Percentiles rank a stretch among this genome's conserved stretches.
These are phyloP conservation scores for Stratiomys singularior DNA, from an alignment of 2,888 invertebrate species.

Conservation along the genomic window DNA sequence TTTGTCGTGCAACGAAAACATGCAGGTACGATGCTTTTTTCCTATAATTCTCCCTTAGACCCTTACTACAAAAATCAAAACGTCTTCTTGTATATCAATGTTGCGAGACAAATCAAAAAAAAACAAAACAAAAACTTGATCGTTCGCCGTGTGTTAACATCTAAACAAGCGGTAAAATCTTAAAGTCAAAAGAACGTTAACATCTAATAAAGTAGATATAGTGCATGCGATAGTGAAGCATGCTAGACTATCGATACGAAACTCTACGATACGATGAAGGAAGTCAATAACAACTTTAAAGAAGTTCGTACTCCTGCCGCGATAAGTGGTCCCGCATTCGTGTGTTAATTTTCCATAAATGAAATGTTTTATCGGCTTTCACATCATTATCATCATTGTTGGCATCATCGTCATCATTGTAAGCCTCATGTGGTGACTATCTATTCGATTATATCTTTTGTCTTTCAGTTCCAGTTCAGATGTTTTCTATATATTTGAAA, in stretches of 20 bases:
- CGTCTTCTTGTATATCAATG: too few relatives aligned
- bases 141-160: not conserved
- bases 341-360: conserved; percentile 28
- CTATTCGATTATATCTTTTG: conserved; percentile 30
- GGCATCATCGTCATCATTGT: conserved; percentile 11
- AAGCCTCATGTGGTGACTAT: conserved; percentile 24
- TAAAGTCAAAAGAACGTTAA: not conserved
- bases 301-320: conserved; percentile 21
- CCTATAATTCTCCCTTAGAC: too few relatives aligned
- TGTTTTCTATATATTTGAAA: conserved; percentile 17
- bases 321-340: conserved; percentile 44
- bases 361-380: conserved; percentile 43
- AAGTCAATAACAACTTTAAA: conserved; percentile 25
- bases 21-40: too few relatives aligned
- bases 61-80: too few relatives aligned
- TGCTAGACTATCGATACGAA: not conserved
- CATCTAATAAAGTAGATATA: conserved; percentile 14
- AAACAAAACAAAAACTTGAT: not conserved
- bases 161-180: not conserved
- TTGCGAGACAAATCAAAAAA: too few relatives aligned
- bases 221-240: conserved; percentile 8
- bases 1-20: too few relatives aligned
- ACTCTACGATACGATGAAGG: not conserved
- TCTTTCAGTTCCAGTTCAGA: conserved; percentile 26
- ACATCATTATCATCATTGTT: conserved; percentile 26